Percentiles rank a stretch among this genome's conserved stretches.
These are phyloP conservation scores for Lasioglossum baleicum DNA, from an alignment of 1,140 invertebrate genomes.

Conservation along the genomic window DNA sequence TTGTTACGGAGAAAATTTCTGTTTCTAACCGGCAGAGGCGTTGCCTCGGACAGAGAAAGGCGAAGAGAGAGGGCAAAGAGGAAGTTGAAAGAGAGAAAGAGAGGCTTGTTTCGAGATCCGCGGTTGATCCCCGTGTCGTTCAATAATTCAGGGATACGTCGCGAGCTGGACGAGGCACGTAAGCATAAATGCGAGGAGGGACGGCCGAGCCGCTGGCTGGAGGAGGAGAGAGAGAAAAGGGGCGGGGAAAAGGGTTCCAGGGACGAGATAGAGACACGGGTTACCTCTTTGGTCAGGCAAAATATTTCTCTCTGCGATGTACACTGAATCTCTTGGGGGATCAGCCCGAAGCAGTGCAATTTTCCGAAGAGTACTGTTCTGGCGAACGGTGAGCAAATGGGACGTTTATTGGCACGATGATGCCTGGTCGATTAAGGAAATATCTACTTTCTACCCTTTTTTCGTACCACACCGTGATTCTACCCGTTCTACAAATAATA, in stretches of 20 bases:
- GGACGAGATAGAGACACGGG: conserved; percentile 42
- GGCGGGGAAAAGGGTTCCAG: conserved; percentile 38
- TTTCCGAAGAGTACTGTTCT: conserved; percentile 50
- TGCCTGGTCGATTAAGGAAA: conserved; percentile 17
- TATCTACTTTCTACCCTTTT: too few relatives aligned
- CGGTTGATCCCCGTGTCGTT: conserved; percentile 60
- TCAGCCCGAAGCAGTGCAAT: conserved; percentile 40
- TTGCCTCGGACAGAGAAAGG: conserved; percentile 13
- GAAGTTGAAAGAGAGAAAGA: not conserved
- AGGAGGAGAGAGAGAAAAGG: conserved; percentile 23
- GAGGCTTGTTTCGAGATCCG: conserved; percentile 56
- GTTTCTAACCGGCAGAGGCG: conserved; percentile 53
- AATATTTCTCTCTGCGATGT: conserved; percentile 69
- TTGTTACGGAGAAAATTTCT: conserved; percentile 38
- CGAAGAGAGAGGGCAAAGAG: too few relatives aligned
- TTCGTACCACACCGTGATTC: too few relatives aligned
- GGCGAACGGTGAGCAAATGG: conserved; percentile 45
- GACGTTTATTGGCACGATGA: conserved; percentile 44
- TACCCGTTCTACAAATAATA: too few relatives aligned
- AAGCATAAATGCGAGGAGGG: conserved; percentile 63
- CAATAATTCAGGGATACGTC: conserved; percentile 67
- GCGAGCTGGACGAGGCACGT: conserved; percentile 61
- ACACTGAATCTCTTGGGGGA: conserved; percentile 54
- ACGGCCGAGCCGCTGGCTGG: conserved; percentile 20
- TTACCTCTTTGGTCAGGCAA: conserved; percentile 67